Evolutionary conservation across 2,888 invertebrate species (phyloP), one percentile per base, ranked within the genome.

Genomic region (Zelleria hepariella): DNA sequence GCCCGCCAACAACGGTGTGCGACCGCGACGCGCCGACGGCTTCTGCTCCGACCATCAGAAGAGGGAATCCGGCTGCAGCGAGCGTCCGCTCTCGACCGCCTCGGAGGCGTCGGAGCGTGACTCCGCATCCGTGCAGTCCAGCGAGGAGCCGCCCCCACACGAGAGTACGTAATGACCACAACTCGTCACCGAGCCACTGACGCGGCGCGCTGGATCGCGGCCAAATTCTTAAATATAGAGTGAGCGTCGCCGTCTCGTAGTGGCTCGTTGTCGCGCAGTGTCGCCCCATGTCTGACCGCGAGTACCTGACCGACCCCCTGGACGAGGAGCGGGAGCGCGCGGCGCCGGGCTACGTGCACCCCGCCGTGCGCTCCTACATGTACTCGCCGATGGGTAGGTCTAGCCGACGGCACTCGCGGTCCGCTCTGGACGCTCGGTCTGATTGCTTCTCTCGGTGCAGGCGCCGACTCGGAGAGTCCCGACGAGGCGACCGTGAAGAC

Each of bases 401-500:
- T 5, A 64, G 66, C 70, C 73, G 77, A 77, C 25, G 77, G 78
- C 78, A 79, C 71, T 15, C 52, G 24, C 52, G 10, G 52, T 23
- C 10, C 52, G 5, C 52, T 8, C 24, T 24, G 23, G 23, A 15
- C 52, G 6, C 52, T 2, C 51, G 47, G 24, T 42, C 69, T 74
- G 69, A 78, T 67, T 64, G 64, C 66, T 75, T 77, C 69, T 86
- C 71, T 86, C 76, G 77, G 84, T 77, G 78, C 87, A 87, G 87
- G 90, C 82, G 91, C 85, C 65, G 91, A 91, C 72, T 91, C 91
- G 69, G 91, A 91, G 71, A 91, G 91, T 76, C 87, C 91, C 63
- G 92, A 92, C 67, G 92, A 92, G 69, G 90, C 90, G 58, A 91
- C 92, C 63, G 83, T 91, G 75, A 91, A 91, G 78, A 89, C 67